Percentiles rank a stretch among this genome's conserved stretches.
These are phyloP conservation scores for Ceratina calcarata DNA, from an alignment of 1,140 invertebrate species.

Conservation along the genomic window DNA sequence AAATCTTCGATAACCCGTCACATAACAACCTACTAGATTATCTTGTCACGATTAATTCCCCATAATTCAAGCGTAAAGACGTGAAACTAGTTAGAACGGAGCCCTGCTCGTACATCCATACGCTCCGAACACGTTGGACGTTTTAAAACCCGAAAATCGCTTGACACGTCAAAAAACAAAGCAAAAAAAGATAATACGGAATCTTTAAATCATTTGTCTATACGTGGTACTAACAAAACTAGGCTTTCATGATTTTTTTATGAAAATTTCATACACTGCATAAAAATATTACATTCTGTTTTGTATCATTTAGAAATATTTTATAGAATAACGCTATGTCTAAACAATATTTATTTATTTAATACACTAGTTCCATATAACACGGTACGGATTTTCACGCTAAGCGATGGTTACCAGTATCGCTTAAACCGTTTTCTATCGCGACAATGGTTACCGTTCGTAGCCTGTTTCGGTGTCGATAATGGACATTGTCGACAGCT, in stretches of 20 bases:
- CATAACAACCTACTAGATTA: conserved; percentile 1
- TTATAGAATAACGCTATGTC: no score
- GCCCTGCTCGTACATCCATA: not conserved
- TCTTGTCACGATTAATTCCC: not conserved
- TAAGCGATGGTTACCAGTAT: conserved; percentile 37
- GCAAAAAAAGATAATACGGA: not conserved
- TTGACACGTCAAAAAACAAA: no score
- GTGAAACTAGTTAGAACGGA: not conserved
- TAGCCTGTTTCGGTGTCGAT: conserved; percentile 48
- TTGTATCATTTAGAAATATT: no score
- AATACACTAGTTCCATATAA: no score
- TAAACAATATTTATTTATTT: no score
- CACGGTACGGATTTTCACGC: no score
- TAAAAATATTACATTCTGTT: no score
- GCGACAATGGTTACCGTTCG: conserved; percentile 39
- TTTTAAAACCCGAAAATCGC: not conserved
- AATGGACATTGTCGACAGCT: conserved; percentile 45
- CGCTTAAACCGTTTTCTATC: conserved; percentile 57
- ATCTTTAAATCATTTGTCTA: not conserved
- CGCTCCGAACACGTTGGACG: not conserved
- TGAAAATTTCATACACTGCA: no score
- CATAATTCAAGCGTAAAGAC: not conserved
- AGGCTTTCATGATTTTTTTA: no score
- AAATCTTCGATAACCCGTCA: conserved; percentile 6
- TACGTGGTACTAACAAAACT: no score